Conservation (phyloP, 2,888 invertebrate genomes). For the Drosophila anomalata region DNA sequence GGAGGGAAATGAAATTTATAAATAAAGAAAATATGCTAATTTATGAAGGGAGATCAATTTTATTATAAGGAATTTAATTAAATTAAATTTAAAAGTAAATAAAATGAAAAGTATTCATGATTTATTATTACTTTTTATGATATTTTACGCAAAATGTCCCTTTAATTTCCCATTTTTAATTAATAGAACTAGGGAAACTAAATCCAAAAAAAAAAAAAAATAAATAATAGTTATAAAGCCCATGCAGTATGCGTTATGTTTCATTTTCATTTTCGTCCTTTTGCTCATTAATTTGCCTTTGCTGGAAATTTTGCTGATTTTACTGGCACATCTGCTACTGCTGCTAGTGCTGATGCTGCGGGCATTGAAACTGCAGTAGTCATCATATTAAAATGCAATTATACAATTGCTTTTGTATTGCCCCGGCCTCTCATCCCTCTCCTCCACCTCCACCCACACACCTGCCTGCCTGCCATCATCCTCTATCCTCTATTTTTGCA, state of each 20-base stretch:
- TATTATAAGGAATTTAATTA: too few relatives aligned
- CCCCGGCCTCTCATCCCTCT: neutral
- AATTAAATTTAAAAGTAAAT: too few relatives aligned
- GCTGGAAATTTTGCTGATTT: slow-evolving; percentile 21
- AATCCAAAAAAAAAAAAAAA: neutral
- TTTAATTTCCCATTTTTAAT: too few relatives aligned
- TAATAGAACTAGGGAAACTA: neutral
- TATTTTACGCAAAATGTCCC: too few relatives aligned
- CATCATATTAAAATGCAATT: slow-evolving; percentile 72
- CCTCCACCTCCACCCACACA: neutral
- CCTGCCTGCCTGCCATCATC: neutral
- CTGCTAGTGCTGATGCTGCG: slow-evolving; percentile 22
- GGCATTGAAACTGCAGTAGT: slow-evolving; percentile 52
- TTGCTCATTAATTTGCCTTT: slow-evolving; percentile 10
- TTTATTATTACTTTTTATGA: too few relatives aligned
- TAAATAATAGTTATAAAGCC: neutral
- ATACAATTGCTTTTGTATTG: slow-evolving; percentile 65
- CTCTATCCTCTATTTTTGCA: neutral
- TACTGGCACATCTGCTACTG: slow-evolving; percentile 5
- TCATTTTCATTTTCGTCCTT: slow-evolving; percentile 1
- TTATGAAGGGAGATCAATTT: too few relatives aligned
- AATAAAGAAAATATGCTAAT: neutral
- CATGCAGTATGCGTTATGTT: neutral
- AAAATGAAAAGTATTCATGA: too few relatives aligned
- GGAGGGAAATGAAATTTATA: neutral